phyloP scores from a whole-genome alignment of 2,113 vertebrate species.

The Corythornis vintsioides region DNA sequence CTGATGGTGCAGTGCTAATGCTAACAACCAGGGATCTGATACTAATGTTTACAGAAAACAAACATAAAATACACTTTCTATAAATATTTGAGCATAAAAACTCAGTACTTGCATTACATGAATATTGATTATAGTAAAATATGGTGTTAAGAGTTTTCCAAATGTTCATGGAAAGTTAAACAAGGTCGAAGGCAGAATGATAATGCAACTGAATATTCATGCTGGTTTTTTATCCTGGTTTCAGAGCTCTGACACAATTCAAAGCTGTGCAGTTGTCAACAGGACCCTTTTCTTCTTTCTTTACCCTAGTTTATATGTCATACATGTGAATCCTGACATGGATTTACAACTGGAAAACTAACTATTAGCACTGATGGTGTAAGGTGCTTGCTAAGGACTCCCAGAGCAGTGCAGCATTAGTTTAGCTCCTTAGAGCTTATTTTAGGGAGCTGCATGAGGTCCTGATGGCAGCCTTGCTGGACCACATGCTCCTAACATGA shows the following conservation, averaged over 20 bases:
- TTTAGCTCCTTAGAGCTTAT: neutral
- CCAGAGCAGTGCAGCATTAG: neutral
- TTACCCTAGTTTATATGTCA: neutral
- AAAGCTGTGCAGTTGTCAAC: accelerated
- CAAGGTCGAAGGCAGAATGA: conserved; percentile 11
- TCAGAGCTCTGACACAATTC: neutral
- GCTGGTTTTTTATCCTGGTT: neutral
- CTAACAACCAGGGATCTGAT: neutral
- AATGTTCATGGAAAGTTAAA: conserved; percentile 28
- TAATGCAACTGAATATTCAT: neutral
- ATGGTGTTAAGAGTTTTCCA: neutral
- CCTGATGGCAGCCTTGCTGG: neutral
- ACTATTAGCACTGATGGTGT: neutral
- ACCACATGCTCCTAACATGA: accelerated
- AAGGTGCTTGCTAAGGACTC: neutral
- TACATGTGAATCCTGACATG: neutral
- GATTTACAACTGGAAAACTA: neutral
- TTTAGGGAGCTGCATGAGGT: neutral
- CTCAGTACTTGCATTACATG: neutral
- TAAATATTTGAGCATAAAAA: conserved; percentile 55
- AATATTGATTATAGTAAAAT: conserved; percentile 37
- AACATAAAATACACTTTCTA: conserved; percentile 21
- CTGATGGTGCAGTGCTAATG: neutral
- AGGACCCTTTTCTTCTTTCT: neutral
- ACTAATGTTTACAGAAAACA: conserved; percentile 1